These are phyloP conservation scores for Circaetus gallicus DNA, from an alignment of 2,113 vertebrate genomes.

Conservation along the genomic window DNA sequence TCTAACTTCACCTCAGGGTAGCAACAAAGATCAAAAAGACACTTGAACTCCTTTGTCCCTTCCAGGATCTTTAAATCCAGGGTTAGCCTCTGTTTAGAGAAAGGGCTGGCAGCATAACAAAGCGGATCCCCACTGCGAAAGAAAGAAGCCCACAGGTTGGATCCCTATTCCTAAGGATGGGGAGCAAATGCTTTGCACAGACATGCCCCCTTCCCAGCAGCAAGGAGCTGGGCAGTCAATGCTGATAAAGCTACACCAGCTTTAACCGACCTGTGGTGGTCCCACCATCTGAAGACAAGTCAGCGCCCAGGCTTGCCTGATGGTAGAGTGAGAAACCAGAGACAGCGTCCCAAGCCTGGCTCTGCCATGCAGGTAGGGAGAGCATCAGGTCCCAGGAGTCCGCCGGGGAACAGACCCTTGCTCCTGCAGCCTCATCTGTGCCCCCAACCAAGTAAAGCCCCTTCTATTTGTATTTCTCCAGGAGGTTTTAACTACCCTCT, in stretches of 20 bases:
- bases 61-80: background rate
- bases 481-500: background rate
- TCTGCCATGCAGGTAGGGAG: accelerated
- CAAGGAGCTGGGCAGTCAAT: background rate
- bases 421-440: background rate
- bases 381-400: background rate
- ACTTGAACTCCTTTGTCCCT: background rate
- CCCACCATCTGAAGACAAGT: background rate
- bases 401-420: background rate
- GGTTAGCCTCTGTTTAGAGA: background rate
- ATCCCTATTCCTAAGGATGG: background rate
- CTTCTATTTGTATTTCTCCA: background rate
- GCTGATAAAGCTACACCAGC: background rate
- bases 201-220: background rate
- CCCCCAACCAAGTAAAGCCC: background rate
- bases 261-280: background rate
- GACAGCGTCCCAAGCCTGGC: background rate
- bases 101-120: background rate
- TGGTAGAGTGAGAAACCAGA: background rate
- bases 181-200: background rate
- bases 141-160: background rate
- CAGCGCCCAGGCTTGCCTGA: background rate
- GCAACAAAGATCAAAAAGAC: background rate
- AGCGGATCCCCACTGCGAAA: background rate
- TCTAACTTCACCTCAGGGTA: background rate